Base-by-base conservation (phyloP, 2,113 vertebrate species). In the Hucho hucho region DNA sequence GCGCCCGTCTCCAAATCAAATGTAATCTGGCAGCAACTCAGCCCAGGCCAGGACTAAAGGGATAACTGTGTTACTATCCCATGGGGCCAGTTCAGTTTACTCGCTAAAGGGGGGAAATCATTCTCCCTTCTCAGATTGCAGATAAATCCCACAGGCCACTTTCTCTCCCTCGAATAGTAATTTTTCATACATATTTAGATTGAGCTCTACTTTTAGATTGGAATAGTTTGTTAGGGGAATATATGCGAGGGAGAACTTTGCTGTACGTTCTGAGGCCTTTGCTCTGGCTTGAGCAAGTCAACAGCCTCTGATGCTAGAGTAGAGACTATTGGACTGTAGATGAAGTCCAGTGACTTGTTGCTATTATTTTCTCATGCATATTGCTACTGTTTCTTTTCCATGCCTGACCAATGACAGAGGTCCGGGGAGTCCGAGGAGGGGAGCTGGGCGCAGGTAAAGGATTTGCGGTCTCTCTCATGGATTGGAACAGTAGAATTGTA, bases 371-470 rank as follows among this genome's bases (percentile, higher is more conserved):
- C 58, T 61, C 58, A 61, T 22, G n/a, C n/a, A 9, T 61, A 22
- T 3, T 61, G 6, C 58, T 11, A n/a, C 9, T 13, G 58, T 29
- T 49, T 53, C 24, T 58, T 18, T 56, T 28, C 11, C 49, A 63
- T 26, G 12, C 26, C 1, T 64, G 32, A 16, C 59, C 87, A 80
- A 78, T 90, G 80, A 83, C 92, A 98, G 96, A 98, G 97, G 77
- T 93, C 92, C 49, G 49, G 49, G 0, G 93, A 97, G 67, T 97
- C 95, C 85, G 97, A 99, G 87, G 98, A 99, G 91, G 97, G 98
- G 69, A 99, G 97, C 83, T 99, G 97, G 97, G 97, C 97, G 70
- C 97, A 99, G 96, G 98, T 99, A 93, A 87, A 81, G 64, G 28
- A 69, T 13, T 63, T 12, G 70, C 7, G 26, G 26, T 14, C 18